Conservation (phyloP, 2,113 vertebrate species). For the Heterotilapia buettikoferi region DNA sequence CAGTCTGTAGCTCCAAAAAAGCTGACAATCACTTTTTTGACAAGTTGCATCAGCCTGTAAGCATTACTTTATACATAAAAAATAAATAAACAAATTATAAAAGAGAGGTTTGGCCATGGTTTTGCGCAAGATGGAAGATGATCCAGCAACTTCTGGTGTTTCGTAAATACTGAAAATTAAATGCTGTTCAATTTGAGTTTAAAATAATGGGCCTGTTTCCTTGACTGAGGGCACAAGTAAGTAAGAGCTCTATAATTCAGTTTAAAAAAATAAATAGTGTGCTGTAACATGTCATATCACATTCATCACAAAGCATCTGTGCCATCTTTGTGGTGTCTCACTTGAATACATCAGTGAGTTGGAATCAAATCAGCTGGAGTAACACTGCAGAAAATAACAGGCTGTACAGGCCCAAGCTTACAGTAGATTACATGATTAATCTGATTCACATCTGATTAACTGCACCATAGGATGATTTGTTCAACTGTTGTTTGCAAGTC, state of each 20-base stretch:
- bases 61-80: not conserved
- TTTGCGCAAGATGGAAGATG: not conserved
- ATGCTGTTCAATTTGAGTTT: not conserved
- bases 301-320: not conserved
- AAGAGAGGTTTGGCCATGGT: not conserved
- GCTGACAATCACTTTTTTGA: not conserved
- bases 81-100: not conserved
- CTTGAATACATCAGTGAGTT: not conserved
- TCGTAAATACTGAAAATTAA: not conserved
- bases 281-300: not conserved
- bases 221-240: not conserved
- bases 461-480: not conserved
- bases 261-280: not conserved
- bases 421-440: not conserved
- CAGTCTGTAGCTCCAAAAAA: not conserved
- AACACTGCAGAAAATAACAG: conserved; percentile 23
- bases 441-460: not conserved
- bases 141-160: not conserved
- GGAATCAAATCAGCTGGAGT: conserved; percentile 22
- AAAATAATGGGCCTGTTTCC: not conserved
- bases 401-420: not conserved
- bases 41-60: not conserved
- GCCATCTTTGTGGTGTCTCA: not conserved
- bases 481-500: not conserved
- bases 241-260: not conserved